Evolutionary conservation across 2,797 vertebrate genomes (phyloP), one percentile per base, ranked within the genome.

Genomic region (Scleropages formosus): DNA sequence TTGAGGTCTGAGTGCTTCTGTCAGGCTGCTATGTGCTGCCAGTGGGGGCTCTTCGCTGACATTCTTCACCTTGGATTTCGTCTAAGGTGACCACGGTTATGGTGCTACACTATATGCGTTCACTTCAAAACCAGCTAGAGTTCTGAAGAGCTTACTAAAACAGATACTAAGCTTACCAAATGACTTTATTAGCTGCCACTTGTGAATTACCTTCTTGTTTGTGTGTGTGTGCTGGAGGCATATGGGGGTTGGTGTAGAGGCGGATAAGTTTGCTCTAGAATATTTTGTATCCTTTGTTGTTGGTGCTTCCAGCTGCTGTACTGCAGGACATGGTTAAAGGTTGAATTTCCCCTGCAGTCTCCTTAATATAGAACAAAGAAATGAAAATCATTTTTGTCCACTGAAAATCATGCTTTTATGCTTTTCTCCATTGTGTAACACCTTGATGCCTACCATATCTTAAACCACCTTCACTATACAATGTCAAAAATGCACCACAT

Each of bases 41-140:
- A 71, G 13, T n/a, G 49, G 49, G 68, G 51, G 51, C 24, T 58
- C 7, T 71, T 71, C 24, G 18, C 24, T 26, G 0, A 9, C 16
- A 13, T 13, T 13, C 18, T 15, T 51, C n/a, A 51, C 46, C 66
- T 12, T 72, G 51, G 46, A 20, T 72, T 72, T 51, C 69, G n/a
- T n/a, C n/a, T n/a, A 72, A 72, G 69, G 69, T 72, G 51, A 72
- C 69, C 69, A 72, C 72, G 26, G 16, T 15, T 16, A 26, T 53
- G 15, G 11, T 72, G 16, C 53, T 3, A 44, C 31, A 39, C 31
- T 31, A 26, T 47, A 11, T 16, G 26, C 26, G 26, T 10, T 20
- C 26, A 24, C 11, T 15, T 27, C 63, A 1, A 0, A 3, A 15
- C 49, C 69, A 15, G 15, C 53, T 53, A 4, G 16, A 1, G 11